Base-by-base conservation (phyloP, 2,888 invertebrate species). In the Drosophila stalkeri region DNA sequence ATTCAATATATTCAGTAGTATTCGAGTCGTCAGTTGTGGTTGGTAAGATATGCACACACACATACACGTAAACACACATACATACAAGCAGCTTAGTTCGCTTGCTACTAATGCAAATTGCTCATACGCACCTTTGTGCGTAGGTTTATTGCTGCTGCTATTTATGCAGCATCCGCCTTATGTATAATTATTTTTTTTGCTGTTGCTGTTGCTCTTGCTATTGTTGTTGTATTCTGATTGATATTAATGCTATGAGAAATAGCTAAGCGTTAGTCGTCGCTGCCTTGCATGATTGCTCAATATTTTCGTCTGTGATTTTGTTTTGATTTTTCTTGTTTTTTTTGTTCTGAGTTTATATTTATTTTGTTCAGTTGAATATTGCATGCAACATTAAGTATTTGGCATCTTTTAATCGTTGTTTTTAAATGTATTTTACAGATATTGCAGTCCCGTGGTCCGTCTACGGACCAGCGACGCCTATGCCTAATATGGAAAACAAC, bases 391-490 rank as follows among this genome's bases (percentile, higher is more conserved):
- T 37, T 9, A 12, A 23, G 9, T 20, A 2, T 1, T 0, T 43
- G 3, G 6, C 44, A 63, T 11, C 7, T 66, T 37, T 59, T 81
- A 75, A 86, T 61, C 7, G 2, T 2, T 1, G 0, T 12, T 37
- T 11, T 52, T 46, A 4, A 44, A 41, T 67, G 43, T 76, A 14
- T 64, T 23, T 92, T 92, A 75, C 89, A 92, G 93, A 87, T 90
- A 74, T 89, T 90, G 93, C 92, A 90, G 90, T 93, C 92, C 92
- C 92, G 76, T 93, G 92, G 92, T 88, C 92, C 86, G 84, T 91
- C 82, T 92, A 93, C 90, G 66, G 92, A 92, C 88, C 92, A 86
- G 87, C 90, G 84, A 72, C 92, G 89, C 70, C 91, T 92, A 51
- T 91, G 92, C 77, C 91, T 93, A 64, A 90, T 92, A 69, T 90